A percentile compares a stretch with the other conserved stretches of the same genome.
These are phyloP conservation scores for Melanotaenia duboulayi DNA, from an alignment of 2,113 vertebrate genomes.

Conservation along the genomic window DNA sequence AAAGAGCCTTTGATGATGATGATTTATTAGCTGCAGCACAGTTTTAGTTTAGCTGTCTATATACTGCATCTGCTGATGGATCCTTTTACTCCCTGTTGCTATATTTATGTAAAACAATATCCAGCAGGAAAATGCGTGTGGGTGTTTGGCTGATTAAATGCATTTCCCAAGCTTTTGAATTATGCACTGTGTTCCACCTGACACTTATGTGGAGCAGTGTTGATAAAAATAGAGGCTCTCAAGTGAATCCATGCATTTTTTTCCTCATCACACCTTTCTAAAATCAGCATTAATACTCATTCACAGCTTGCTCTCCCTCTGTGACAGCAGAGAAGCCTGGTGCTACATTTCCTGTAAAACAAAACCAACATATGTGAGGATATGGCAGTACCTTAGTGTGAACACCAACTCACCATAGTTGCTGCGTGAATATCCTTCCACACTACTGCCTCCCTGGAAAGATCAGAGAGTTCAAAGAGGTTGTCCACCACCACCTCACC, in stretches of 20 bases:
- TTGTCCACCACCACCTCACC: constrained; percentile 98
- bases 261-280: constrained; percentile 30
- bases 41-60: constrained; percentile 18
- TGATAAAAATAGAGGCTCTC: constrained; percentile 28
- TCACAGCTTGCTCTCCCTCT: neutral
- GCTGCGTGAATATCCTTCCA: constrained; percentile 98
- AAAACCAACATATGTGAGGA: neutral
- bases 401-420: constrained; percentile 89
- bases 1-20: constrained; percentile 2
- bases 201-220: constrained; percentile 5
- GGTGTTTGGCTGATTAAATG: constrained; percentile 47
- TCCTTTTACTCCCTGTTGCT: constrained; percentile 39
- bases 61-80: neutral
- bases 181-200: constrained; percentile 52
- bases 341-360: neutral
- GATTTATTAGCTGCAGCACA: neutral
- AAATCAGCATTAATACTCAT: constrained; percentile 4
- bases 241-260: constrained; percentile 14
- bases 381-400: neutral
- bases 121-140: constrained; percentile 44
- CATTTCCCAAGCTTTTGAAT: constrained; percentile 55
- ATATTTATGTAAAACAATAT: constrained; percentile 47
- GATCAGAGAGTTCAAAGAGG: constrained; percentile 96
- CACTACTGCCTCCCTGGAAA: constrained; percentile 94
- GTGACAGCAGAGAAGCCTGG: neutral